phyloP scores from a whole-genome alignment of 2,113 vertebrate genomes.

The Artemisiospiza belli region DNA sequence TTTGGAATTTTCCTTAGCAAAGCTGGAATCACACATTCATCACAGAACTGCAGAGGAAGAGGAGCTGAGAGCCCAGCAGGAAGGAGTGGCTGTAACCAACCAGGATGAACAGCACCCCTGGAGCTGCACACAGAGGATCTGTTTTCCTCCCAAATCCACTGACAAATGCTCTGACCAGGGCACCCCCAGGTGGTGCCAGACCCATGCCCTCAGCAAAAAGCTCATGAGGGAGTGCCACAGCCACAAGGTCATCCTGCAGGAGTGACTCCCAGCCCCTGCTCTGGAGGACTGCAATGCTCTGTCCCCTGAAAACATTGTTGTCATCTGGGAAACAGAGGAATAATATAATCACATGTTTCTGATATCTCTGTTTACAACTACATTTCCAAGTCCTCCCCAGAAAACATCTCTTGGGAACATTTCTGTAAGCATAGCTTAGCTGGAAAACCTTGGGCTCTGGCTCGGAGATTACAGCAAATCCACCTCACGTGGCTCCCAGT shows the following conservation, averaged over 20 bases:
- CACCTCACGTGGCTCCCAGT: not conserved
- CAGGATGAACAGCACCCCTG: not conserved
- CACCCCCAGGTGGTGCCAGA: not conserved
- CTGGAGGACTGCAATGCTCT: not conserved
- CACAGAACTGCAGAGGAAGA: rapidly evolving
- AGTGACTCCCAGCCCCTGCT: not conserved
- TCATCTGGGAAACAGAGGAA: not conserved
- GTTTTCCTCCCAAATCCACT: not conserved
- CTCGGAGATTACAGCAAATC: not conserved
- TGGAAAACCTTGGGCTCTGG: not conserved
- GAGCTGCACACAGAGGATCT: not conserved
- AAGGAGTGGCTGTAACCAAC: not conserved
- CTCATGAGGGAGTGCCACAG: not conserved
- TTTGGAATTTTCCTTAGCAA: not conserved
- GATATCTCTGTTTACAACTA: not conserved
- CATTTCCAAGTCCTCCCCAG: not conserved
- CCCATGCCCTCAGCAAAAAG: not conserved
- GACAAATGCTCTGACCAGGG: not conserved
- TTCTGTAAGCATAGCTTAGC: not conserved
- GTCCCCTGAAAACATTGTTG: not conserved
- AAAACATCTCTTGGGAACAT: not conserved
- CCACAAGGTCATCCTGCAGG: not conserved
- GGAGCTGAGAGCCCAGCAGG: rapidly evolving
- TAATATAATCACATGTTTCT: not conserved
- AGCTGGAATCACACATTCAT: not conserved